These are phyloP conservation scores for Cryptus viduatorius DNA, from an alignment of 2,888 invertebrate genomes.

Conservation along the genomic window DNA sequence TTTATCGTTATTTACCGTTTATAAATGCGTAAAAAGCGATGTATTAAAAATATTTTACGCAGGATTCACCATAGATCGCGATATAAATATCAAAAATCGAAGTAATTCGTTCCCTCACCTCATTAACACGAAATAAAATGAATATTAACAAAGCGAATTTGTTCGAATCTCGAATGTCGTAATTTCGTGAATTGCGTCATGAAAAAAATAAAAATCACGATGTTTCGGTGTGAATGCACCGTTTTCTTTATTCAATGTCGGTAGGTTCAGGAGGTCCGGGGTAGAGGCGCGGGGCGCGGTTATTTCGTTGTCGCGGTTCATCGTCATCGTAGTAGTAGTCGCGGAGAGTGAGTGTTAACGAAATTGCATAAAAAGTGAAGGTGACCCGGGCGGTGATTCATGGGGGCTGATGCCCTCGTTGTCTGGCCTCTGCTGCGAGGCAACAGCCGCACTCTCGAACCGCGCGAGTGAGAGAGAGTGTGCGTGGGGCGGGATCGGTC, in stretches of 20 bases:
- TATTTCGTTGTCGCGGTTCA: constrained; percentile 32
- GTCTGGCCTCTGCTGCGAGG: constrained; percentile 79
- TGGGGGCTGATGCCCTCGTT: constrained; percentile 83
- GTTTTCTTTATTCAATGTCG: constrained; percentile 38
- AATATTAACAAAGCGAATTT: neutral
- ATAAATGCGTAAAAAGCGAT: too few relatives aligned
- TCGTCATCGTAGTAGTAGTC: constrained; percentile 36
- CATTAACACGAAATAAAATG: neutral
- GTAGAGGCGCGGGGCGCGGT: constrained; percentile 17
- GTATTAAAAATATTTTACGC: too few relatives aligned
- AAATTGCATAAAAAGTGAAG: constrained; percentile 83
- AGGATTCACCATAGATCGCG: too few relatives aligned
- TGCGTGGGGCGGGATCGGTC: constrained; percentile 27
- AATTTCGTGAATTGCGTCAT: neutral
- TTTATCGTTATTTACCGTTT: too few relatives aligned
- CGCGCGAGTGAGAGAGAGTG: constrained; percentile 54
- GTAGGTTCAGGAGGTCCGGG: constrained; percentile 10
- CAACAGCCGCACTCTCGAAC: constrained; percentile 57
- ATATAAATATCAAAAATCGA: neutral
- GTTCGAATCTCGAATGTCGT: neutral
- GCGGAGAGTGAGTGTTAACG: constrained; percentile 73
- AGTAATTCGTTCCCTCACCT: neutral
- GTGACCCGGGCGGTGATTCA: constrained; percentile 83
- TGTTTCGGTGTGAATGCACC: constrained; percentile 41
- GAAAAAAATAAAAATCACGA: neutral